Base-by-base conservation (phyloP, 2,797 vertebrate species). In the Myiothlypis coronata region DNA sequence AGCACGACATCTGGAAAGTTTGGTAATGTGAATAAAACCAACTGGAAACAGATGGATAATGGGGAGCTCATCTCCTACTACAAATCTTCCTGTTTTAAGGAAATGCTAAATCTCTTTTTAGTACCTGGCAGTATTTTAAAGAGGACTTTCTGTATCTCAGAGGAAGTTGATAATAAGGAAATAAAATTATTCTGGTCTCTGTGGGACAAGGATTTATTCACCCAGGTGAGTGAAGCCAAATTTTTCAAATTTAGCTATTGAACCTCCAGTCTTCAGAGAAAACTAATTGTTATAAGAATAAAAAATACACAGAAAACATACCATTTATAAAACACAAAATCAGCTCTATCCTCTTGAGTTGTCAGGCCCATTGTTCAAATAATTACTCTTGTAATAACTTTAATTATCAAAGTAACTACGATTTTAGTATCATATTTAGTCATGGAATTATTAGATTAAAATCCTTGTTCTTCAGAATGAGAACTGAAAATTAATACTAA, bases 41-140 rank as follows among this genome's bases (percentile, higher is more conserved):
- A 90, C 94, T 97, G 93, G 91, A 96, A 97, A 96, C 94, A 97
- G 95, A 97, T 97, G 93, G 72, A 69, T 93, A 95, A 97, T 71
- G 43, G 49, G 88, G 87, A 87, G 60, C 74, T 96, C 86, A 74
- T 90, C 95, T 96, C 57, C 71, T 97, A 95, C 96, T 84, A 85
- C 78, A 95, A 89, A 88, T 89, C 85, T 89, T 91, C 81, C 70
- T 92, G 87, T 88, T 93, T 97, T 87, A 93, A 95, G 86, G 88
- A 94, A 94, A 92, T 37, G 32, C 21, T 85, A 90, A 79, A 82
- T 69, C 78, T 71, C n/a, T 30, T 87, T 87, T 87, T 93, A 95
- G 53, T 90, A 81, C 61, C 69, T 89, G 76, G 27, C 71, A 89
- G 12, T 91, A 67, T 96, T 97, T 96, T 95, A 65, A 79, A 84